phyloP scores from a whole-genome alignment of 2,797 vertebrate genomes.

The Hydrophis major region DNA sequence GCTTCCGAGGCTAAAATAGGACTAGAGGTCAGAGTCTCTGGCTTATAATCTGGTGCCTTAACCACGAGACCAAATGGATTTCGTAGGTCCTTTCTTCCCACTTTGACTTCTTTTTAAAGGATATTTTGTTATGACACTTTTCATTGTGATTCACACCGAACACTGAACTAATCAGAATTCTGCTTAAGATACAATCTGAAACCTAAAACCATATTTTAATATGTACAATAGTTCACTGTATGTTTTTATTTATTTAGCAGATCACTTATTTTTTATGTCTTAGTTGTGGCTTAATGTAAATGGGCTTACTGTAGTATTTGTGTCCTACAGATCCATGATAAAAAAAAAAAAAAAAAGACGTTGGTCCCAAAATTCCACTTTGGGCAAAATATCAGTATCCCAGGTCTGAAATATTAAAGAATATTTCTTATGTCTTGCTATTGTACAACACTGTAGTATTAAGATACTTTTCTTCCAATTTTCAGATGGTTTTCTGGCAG shows the following conservation, averaged over 20 bases:
- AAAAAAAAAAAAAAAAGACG: not conserved
- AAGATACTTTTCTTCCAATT: slow-evolving; percentile 42
- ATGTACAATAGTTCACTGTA: not conserved
- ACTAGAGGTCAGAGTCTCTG: not conserved
- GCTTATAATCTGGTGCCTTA: not conserved
- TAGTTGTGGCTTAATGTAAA: not conserved
- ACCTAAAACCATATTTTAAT: not conserved
- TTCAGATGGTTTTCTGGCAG: slow-evolving; percentile 89
- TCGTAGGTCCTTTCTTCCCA: not conserved
- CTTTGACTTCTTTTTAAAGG: not conserved
- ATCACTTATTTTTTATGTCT: not conserved
- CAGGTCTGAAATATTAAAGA: not conserved
- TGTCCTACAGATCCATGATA: not conserved
- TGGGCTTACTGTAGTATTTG: not conserved
- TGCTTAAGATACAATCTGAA: not conserved
- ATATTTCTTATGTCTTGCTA: not conserved
- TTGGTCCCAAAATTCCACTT: not conserved
- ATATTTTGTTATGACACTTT: not conserved
- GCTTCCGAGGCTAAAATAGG: not conserved
- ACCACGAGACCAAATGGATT: not conserved
- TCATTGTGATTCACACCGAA: not conserved
- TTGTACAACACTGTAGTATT: not conserved
- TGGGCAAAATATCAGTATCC: not conserved
- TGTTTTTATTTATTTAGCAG: not conserved
- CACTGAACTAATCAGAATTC: not conserved